phyloP scores from a whole-genome alignment of 2,888 invertebrate genomes.

The Apotomis betuletana region DNA sequence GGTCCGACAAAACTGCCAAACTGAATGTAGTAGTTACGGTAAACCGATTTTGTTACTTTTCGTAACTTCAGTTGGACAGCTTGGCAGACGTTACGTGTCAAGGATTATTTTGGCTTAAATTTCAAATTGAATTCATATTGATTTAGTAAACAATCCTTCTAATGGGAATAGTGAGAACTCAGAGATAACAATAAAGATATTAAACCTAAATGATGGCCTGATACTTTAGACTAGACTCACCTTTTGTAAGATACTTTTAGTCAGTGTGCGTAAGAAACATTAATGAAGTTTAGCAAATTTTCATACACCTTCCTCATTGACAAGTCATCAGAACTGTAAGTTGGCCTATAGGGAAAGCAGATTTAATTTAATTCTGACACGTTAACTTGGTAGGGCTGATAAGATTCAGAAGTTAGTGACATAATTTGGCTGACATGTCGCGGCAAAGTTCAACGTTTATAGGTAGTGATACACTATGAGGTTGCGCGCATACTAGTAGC shows the following conservation, averaged over 20 bases:
- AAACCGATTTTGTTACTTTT: conserved; percentile 23
- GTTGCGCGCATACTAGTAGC: too few species aligned
- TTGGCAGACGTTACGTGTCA: conserved; percentile 7
- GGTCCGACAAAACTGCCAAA: conserved; percentile 30
- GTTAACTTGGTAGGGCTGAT: not conserved
- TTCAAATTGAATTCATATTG: too few species aligned
- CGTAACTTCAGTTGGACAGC: conserved; percentile 8
- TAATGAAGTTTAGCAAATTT: not conserved
- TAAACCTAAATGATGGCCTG: too few species aligned
- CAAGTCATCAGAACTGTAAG: not conserved
- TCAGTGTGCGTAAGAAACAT: too few species aligned
- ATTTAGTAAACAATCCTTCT: too few species aligned
- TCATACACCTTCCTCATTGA: not conserved
- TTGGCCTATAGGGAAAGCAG: not conserved
- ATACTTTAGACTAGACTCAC: too few species aligned
- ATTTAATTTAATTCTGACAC: not conserved
- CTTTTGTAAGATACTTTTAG: too few species aligned
- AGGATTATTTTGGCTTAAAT: conserved; percentile 14
- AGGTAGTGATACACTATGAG: not conserved
- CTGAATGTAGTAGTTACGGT: conserved; percentile 26
- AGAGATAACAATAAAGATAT: too few species aligned
- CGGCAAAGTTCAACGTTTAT: conserved; percentile 16
- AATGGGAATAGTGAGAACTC: too few species aligned
- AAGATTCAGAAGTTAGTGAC: not conserved
- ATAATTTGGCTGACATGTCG: not conserved